These are phyloP conservation scores for Ageneiosus marmoratus DNA, from an alignment of 2,113 vertebrate genomes.

Conservation along the genomic window DNA sequence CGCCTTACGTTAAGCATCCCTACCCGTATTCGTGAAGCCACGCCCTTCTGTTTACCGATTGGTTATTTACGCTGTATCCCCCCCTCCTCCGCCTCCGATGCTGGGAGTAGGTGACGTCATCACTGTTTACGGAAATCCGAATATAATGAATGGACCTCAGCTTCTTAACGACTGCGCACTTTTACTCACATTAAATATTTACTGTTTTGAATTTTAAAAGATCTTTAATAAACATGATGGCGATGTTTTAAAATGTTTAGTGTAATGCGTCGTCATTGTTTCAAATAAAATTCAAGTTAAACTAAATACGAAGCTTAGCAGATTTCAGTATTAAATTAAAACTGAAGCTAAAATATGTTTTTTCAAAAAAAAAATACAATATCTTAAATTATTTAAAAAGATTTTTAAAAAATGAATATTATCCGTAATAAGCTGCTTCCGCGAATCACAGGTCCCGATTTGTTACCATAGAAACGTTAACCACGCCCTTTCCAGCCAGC, in stretches of 20 bases:
- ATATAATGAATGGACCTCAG: background rate
- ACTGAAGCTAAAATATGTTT: background rate
- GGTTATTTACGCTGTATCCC: background rate
- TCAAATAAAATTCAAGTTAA: background rate
- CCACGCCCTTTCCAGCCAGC: no score
- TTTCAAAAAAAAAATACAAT: background rate
- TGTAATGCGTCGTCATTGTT: background rate
- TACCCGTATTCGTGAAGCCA: slow-evolving; percentile 8
- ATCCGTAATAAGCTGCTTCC: background rate
- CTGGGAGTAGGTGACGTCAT: background rate
- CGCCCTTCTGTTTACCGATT: background rate
- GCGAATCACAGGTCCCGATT: no score
- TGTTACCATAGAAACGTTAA: slow-evolving; percentile 4
- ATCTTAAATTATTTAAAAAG: background rate
- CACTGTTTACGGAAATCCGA: background rate
- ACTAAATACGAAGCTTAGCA: background rate
- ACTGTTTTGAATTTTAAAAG: background rate
- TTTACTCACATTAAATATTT: background rate
- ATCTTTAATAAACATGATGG: background rate
- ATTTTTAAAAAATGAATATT: background rate
- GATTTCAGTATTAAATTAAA: background rate
- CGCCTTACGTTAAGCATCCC: slow-evolving; percentile 27
- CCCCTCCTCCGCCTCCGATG: background rate
- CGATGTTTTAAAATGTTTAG: background rate
- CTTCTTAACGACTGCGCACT: background rate